Evolutionary conservation across 2,797 vertebrate genomes (phyloP), one percentile per base, ranked within the genome.

Genomic region (Oreochromis grahami): DNA sequence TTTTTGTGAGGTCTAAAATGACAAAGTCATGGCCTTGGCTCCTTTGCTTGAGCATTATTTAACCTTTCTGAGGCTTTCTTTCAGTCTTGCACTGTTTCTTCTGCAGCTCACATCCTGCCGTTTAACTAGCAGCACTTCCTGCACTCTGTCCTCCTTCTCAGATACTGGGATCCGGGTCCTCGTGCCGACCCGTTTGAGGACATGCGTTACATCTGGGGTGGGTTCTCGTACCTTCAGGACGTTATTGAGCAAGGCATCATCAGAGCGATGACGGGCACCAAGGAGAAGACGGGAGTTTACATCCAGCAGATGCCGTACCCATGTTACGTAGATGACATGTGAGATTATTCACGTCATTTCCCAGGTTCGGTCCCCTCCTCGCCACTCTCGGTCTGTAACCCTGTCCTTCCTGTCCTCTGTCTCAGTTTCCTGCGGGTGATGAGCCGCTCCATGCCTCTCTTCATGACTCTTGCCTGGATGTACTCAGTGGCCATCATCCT

Each of bases 221-320:
- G 98, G 8, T 99, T 99, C 86, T 91, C 97, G 4, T 99, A 99
- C 92, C 94, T 99, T 82, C 98, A 99, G 94, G 98, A 99, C 1
- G 96, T 99, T 2, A 89, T 99, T 2, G 98, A 99, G 78, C 98
- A 99, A 14, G 98, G 97, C 3, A 97, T 99, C 92, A 97, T 99
- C 87, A 95, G 98, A 52, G 96, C 97, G 2, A 78, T 98, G 87
- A 99, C 98, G 0, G 98, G 98, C 78, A 96, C 92, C 0, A 97
- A 97, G 91, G 97, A 98, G 93, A 98, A 95, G 88, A 99, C 96
- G 0, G 98, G 98, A 0, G 97, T 99, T 74, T 99, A 99, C 80
- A 94, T 99, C 85, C 98, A 99, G 87, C 98, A 99, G 96, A 99
- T 99, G 98, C 98, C 98, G 0, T 99, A 99, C 63, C 98, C 98